A percentile compares a stretch with the other conserved stretches of the same genome.
Conservation (phyloP, 2,113 vertebrate species). For the Empidonax traillii region DNA sequence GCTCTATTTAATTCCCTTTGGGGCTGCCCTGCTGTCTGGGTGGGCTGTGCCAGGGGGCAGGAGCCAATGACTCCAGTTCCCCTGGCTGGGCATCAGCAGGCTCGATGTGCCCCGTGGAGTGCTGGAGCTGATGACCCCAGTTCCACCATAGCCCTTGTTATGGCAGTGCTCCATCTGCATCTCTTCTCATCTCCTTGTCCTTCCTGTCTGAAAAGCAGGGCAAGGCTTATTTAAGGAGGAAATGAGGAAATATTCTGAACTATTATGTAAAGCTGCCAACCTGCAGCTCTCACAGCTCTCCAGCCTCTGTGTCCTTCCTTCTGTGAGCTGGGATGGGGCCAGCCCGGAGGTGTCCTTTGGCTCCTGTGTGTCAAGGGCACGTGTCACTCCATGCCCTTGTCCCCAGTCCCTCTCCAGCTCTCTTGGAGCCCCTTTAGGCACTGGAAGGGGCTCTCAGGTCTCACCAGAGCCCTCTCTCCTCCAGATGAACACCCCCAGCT, state of each 20-base stretch:
- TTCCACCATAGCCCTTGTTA: rapidly evolving
- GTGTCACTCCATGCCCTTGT: neutral
- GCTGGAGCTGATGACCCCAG: neutral
- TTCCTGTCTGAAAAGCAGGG: neutral
- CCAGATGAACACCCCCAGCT: neutral
- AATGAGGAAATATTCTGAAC: neutral
- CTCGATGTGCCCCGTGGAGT: neutral
- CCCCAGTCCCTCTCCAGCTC: neutral
- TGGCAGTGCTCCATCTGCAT: neutral
- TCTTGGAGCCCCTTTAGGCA: neutral
- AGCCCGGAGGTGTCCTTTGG: rapidly evolving
- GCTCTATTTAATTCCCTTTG: rapidly evolving
- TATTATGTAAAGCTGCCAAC: neutral
- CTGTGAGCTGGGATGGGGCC: rapidly evolving
- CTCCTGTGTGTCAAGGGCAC: rapidly evolving
- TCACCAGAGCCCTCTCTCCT: neutral
- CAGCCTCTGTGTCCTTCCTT: neutral
- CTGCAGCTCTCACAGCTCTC: neutral
- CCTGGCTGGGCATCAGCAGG: neutral
- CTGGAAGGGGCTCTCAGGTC: neutral
- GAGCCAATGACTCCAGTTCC: neutral
- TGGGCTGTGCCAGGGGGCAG: neutral
- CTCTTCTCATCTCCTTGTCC: neutral
- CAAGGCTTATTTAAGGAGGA: neutral
- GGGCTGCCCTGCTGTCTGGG: neutral